These are phyloP conservation scores for Cuniculus paca DNA, from an alignment of 2,797 vertebrate genomes.

Conservation along the genomic window DNA sequence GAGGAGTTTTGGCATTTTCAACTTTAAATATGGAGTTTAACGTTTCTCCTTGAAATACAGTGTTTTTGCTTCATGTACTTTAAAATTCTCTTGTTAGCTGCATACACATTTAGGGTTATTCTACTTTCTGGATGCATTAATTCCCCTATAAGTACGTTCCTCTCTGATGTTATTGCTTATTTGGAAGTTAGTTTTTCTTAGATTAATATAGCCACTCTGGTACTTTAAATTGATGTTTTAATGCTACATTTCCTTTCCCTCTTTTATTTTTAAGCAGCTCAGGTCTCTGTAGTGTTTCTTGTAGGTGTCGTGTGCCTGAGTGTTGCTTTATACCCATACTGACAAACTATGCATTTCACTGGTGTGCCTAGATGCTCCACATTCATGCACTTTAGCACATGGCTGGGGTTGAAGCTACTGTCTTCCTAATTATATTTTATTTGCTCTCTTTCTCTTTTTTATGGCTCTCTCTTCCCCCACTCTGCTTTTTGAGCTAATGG, in stretches of 20 bases:
- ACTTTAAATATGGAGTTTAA: background rate
- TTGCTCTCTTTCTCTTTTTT: background rate
- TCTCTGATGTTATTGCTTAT: rapidly evolving
- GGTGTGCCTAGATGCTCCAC: background rate
- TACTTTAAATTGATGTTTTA: background rate
- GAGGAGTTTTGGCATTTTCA: background rate
- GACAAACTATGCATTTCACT: background rate
- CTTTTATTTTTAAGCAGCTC: background rate
- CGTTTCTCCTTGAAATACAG: background rate
- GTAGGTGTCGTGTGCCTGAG: too few relatives aligned
- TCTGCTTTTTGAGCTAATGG: background rate
- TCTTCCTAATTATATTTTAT: background rate
- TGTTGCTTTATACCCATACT: background rate
- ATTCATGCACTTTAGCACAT: background rate
- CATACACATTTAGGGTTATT: background rate
- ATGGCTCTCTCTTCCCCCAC: background rate
- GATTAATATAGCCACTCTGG: background rate
- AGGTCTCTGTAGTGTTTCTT: background rate
- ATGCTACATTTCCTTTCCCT: background rate
- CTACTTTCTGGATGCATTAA: background rate
- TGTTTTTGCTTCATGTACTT: background rate
- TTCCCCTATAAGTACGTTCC: background rate
- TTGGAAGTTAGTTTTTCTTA: background rate
- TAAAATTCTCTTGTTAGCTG: background rate
- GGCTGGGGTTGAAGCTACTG: background rate